Evolutionary conservation across 2,113 vertebrate genomes (phyloP).

Genomic region (Poicephalus gulielmi): DNA sequence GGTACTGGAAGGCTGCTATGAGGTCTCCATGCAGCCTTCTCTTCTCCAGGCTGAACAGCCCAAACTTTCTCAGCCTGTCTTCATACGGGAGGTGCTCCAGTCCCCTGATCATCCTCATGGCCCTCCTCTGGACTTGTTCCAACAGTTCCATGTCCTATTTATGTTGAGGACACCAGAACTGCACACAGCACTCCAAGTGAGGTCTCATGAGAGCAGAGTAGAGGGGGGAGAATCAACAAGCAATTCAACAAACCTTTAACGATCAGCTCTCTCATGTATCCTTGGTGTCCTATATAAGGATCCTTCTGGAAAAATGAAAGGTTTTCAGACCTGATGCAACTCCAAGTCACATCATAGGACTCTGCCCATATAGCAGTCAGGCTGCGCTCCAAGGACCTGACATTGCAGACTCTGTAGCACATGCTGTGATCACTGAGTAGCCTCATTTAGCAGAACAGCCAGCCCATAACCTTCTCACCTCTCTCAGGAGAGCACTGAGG

Average conservation of each 20-base stretch:
- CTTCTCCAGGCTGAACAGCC: neutral
- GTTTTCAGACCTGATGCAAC: neutral
- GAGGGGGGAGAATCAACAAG: neutral
- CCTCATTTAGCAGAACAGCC: neutral
- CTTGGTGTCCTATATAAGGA: neutral
- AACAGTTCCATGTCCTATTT: neutral
- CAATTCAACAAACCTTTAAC: neutral
- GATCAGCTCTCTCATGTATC: neutral
- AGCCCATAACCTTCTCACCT: neutral
- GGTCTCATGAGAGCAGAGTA: neutral
- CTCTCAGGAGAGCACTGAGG: neutral
- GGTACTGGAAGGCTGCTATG: neutral
- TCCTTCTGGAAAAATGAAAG: neutral
- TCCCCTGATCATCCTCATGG: neutral
- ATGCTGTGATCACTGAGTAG: neutral
- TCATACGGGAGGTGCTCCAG: neutral
- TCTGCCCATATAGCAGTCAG: neutral
- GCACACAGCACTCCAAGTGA: neutral
- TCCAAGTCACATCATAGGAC: neutral
- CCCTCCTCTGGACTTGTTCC: neutral
- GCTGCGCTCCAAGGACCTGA: neutral
- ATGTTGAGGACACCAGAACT: neutral
- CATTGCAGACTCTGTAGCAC: neutral
- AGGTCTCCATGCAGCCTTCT: neutral
- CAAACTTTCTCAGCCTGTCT: no score